A percentile compares a stretch with the other conserved stretches of the same genome.
Evolutionary conservation across 2,113 vertebrate genomes (phyloP).

Genomic region (Macheiramphus alcinus): DNA sequence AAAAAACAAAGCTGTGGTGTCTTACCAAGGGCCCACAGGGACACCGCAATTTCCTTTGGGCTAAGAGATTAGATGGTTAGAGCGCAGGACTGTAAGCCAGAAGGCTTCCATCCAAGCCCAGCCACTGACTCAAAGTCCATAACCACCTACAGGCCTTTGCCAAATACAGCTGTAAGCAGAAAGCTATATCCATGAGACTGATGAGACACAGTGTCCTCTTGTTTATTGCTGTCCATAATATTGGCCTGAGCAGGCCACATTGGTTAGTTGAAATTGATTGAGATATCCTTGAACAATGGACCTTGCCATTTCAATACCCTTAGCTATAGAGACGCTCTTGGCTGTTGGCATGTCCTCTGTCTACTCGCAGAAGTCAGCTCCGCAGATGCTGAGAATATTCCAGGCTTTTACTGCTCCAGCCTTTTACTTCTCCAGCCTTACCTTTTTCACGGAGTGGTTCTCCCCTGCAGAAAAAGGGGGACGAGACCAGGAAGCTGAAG

Average conservation of each 20-base stretch:
- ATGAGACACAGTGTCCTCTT: slow-evolving; percentile 52
- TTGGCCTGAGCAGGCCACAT: neutral
- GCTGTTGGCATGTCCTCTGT: neutral
- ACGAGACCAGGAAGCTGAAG: neutral
- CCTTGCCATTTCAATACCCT: neutral
- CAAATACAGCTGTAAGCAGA: slow-evolving; percentile 62
- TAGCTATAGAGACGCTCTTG: neutral
- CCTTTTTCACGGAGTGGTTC: neutral
- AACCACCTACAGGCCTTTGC: slow-evolving; percentile 40
- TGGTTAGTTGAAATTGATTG: slow-evolving; percentile 2
- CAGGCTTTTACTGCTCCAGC: neutral
- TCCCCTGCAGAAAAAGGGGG: neutral
- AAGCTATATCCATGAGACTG: slow-evolving; percentile 61
- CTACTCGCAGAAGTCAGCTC: neutral
- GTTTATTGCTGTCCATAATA: slow-evolving; percentile 30
- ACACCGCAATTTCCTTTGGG: slow-evolving; percentile 48
- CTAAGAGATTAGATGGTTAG: slow-evolving; percentile 48
- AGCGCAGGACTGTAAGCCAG: slow-evolving; percentile 26
- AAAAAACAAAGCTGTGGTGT: slow-evolving; percentile 56
- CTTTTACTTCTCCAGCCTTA: neutral
- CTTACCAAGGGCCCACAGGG: slow-evolving; percentile 44
- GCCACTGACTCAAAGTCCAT: slow-evolving; percentile 57
- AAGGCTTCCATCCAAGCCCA: slow-evolving; percentile 56
- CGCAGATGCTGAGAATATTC: neutral
- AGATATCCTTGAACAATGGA: neutral